Percentiles rank a stretch among this genome's conserved stretches.
Evolutionary conservation across 2,888 invertebrate species (phyloP).

Genomic region (Amblyjoppa fuscipennis): DNA sequence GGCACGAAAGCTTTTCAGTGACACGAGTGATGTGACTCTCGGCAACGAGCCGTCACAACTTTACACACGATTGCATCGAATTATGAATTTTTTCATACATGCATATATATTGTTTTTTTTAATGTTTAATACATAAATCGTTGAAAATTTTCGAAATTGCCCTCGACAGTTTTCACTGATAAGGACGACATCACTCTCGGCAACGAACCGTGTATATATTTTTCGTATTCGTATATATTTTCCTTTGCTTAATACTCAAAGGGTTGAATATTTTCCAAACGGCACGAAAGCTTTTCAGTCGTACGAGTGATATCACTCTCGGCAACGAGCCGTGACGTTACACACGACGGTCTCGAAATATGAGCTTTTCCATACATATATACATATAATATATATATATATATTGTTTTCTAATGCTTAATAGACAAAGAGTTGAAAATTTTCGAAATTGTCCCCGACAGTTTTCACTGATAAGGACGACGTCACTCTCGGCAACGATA

Average conservation of each 20-base stretch:
- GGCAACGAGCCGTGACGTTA: background rate
- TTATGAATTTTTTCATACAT: background rate
- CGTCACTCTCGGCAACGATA: background rate
- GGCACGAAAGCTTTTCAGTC: too few species aligned
- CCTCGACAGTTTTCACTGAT: too few species aligned
- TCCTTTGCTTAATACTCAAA: background rate
- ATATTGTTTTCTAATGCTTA: background rate
- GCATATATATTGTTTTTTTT: too few species aligned
- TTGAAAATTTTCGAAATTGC: too few species aligned
- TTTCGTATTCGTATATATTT: too few species aligned
- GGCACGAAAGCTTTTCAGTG: too few species aligned
- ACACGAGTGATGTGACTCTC: background rate
- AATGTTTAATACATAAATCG: too few species aligned
- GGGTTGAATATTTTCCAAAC: background rate
- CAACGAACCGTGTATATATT: background rate
- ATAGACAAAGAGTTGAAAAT: background rate
- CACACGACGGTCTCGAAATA: too few species aligned
- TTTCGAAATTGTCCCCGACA: background rate
- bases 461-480: background rate
- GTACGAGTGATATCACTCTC: background rate
- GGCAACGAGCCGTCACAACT: background rate
- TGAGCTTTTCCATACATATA: too few species aligned
- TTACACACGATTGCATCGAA: background rate
- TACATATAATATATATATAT: too few species aligned
- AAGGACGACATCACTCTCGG: background rate